Evolutionary conservation across 2,888 invertebrate genomes (phyloP), one percentile per base, ranked within the genome.

Genomic region (Hipparchia semele): DNA sequence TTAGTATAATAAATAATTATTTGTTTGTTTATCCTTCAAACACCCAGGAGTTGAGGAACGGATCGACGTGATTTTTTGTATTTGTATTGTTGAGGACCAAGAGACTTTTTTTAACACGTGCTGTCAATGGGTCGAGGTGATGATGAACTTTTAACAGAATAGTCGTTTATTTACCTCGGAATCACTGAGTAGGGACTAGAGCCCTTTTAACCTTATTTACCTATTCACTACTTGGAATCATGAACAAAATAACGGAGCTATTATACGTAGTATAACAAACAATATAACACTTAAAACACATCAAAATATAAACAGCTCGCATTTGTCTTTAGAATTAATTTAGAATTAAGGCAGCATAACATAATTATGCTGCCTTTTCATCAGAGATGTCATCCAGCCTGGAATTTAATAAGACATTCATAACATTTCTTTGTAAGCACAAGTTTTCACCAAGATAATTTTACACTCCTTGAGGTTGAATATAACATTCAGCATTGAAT

Each of bases 351-450:
- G 64, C 58, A 64, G 62, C 65, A 64, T 39, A 72, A 68, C 53
- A 58, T 70, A 69, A 71, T 71, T 60, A 51, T 39, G n/a, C 64
- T 51, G 71, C 60, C 71, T 71, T 70, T 75, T 73, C 71, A 73
- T 71, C 66, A 66, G 49, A 59, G 66, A 67, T 70, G 66, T 53
- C 72, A 73, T 68, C 60, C 71, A 70, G 49, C 45, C 69, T 67
- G 66, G 72, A 72, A 74, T 74, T 74, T 71, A 60, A 66, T 62
- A 74, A 71, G 62, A 59, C 65, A 68, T 73, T 75, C 60, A 62
- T 70, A 72, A 54, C 59, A 72, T 73, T 66, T 72, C 49, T 8
- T 49, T 49, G 58, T 70, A 58, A 51, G 51, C 61, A 61, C 54
- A 67, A 67, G 60, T 74, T 54, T 64, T 12, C 68, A 46, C 33